Conservation (phyloP, 1,140 invertebrate genomes). For the Sinonovacula constricta region DNA sequence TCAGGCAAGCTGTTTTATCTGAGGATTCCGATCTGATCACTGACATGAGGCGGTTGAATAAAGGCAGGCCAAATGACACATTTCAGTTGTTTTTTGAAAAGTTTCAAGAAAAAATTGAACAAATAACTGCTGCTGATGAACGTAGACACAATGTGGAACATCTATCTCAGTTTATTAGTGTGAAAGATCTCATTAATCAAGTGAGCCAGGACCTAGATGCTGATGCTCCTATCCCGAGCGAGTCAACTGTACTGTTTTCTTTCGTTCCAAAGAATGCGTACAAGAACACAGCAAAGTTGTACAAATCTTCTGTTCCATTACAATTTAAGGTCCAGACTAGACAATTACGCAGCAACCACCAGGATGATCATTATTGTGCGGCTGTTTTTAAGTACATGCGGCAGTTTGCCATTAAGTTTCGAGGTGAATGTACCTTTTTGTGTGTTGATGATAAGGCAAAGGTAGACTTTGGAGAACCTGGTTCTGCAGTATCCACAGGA, state of each 20-base stretch:
- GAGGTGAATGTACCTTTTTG: conserved; percentile 22
- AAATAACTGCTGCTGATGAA: conserved; percentile 38
- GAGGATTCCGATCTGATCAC: conserved; percentile 35
- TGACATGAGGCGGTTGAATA: conserved; percentile 39
- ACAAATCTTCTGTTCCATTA: conserved; percentile 24
- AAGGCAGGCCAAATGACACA: conserved; percentile 10
- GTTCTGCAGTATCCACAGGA: conserved; percentile 10
- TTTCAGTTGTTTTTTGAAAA: conserved; percentile 24
- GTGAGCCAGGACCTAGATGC: neutral
- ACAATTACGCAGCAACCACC: conserved; percentile 33
- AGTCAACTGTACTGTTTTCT: conserved; percentile 37
- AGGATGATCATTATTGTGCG: conserved; percentile 56
- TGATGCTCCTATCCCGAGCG: conserved; percentile 37
- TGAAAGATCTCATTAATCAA: conserved; percentile 26
- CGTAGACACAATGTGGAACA: conserved; percentile 24
- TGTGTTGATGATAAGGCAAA: conserved; percentile 57
- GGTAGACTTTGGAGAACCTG: conserved; percentile 52
- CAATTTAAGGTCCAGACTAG: conserved; percentile 48
- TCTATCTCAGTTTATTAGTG: conserved; percentile 15
- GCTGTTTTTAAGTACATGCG: conserved; percentile 42
- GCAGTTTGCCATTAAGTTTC: conserved; percentile 34
- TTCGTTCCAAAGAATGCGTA: conserved; percentile 50
- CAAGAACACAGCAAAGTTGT: conserved; percentile 25
- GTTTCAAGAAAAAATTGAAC: conserved; percentile 10
- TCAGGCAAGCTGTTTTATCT: conserved; percentile 11